phyloP scores from a whole-genome alignment of 1,140 invertebrate species.

The Scylla paramamosain region DNA sequence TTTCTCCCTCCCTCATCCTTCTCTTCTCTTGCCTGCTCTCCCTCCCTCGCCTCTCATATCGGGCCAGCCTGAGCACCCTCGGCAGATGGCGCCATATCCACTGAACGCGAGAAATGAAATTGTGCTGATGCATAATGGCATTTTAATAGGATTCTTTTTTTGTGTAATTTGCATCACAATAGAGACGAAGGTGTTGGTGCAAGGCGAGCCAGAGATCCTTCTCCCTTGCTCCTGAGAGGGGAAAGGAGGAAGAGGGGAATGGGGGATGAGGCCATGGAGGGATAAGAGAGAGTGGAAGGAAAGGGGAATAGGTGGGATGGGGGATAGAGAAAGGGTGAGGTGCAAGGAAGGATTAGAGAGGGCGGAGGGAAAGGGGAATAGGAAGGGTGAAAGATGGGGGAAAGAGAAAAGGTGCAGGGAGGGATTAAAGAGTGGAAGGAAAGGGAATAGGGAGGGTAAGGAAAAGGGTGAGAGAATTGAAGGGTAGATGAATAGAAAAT shows the following conservation, averaged over 20 bases:
- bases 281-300: too few relatives aligned
- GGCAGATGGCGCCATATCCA: background rate
- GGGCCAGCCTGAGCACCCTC: background rate
- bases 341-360: too few relatives aligned
- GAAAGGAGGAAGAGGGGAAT: background rate
- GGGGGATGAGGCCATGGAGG: background rate
- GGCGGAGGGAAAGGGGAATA: too few relatives aligned
- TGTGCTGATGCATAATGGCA: conserved; percentile 49
- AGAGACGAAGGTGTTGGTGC: conserved; percentile 13
- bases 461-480: too few relatives aligned
- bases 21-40: background rate
- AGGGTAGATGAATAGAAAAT: too few relatives aligned
- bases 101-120: conserved; percentile 17
- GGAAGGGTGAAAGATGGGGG: too few relatives aligned
- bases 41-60: too few relatives aligned
- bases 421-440: too few relatives aligned
- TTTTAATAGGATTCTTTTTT: conserved; percentile 42
- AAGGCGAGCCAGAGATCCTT: background rate
- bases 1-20: background rate
- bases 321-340: too few relatives aligned
- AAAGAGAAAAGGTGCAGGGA: too few relatives aligned
- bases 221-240: background rate
- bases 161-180: conserved; percentile 51
- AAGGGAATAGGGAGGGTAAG: too few relatives aligned
- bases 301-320: too few relatives aligned